A percentile compares a stretch with the other conserved stretches of the same genome.
phyloP scores from a whole-genome alignment of 2,113 vertebrate genomes.

The Xenotilapia leptura region DNA sequence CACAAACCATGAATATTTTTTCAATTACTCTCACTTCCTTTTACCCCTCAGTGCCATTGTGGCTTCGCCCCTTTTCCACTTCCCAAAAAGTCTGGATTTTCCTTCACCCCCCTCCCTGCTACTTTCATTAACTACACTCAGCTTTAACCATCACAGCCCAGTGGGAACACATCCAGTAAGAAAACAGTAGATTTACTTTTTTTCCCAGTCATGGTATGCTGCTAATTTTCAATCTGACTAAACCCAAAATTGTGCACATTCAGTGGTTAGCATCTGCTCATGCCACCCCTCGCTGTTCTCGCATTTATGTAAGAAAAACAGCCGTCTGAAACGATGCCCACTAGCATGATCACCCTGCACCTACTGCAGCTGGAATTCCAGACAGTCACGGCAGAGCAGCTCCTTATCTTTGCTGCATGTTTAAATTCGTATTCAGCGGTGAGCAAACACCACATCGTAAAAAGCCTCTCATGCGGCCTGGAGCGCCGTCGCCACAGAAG shows the following conservation, averaged over 20 bases:
- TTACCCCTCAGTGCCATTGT: not conserved
- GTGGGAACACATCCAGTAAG: not conserved
- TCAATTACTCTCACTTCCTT: not conserved
- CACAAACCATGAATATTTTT: not conserved
- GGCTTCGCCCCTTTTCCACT: not conserved
- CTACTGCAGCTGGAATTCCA: constrained; percentile 2
- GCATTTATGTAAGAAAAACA: not conserved
- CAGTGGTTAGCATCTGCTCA: not conserved
- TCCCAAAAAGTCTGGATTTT: not conserved
- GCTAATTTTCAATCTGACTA: not conserved
- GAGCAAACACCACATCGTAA: not conserved
- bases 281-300: not conserved
- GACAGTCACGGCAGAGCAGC: not conserved
- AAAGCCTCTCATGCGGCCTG: not conserved
- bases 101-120: not conserved
- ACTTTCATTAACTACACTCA: not conserved
- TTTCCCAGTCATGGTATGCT: not conserved
- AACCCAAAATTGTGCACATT: not conserved
- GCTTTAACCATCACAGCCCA: not conserved
- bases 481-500: not conserved
- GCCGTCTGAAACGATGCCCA: not conserved
- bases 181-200: not conserved
- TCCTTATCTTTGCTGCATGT: not conserved
- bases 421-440: not conserved
- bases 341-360: not conserved